A percentile compares a stretch with the other conserved stretches of the same genome.
Conservation (phyloP, 2,113 vertebrate genomes). For the Pangasianodon hypophthalmus region DNA sequence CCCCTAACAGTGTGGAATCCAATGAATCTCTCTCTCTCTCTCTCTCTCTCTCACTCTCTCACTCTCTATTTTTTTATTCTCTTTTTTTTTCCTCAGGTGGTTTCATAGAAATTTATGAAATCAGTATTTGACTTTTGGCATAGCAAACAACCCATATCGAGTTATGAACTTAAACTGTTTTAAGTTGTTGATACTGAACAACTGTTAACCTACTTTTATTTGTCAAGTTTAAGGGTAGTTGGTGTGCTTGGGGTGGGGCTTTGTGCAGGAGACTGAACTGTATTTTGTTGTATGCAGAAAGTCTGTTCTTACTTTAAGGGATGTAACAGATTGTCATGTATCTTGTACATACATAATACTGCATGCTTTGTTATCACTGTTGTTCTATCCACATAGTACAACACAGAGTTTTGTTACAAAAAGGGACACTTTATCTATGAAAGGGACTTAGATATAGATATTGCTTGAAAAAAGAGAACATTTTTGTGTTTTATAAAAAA, state of each 20-base stretch:
- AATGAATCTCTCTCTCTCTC: neutral
- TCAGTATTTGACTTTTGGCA: slow-evolving; percentile 22
- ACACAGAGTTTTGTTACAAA: neutral
- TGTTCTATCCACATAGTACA: neutral
- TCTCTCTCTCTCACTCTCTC: neutral
- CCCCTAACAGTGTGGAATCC: neutral
- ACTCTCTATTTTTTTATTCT: neutral
- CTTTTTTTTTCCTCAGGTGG: neutral
- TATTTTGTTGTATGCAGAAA: neutral
- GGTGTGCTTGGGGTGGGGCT: neutral
- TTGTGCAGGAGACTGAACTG: neutral
- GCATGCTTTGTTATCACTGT: neutral
- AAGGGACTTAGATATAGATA: too few species aligned
- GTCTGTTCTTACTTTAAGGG: neutral
- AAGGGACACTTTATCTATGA: too few species aligned
- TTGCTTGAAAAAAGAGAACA: neutral
- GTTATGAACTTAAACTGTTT: slow-evolving; percentile 21
- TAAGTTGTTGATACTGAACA: neutral
- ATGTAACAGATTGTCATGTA: neutral
- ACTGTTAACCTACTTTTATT: neutral
- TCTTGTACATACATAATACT: neutral
- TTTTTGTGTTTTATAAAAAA: neutral
- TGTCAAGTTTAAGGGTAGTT: neutral
- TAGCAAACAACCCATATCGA: slow-evolving; percentile 15
- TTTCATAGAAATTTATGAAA: neutral